These are phyloP conservation scores for Conus canariensis DNA, from an alignment of 2,888 invertebrate genomes.

Conservation along the genomic window DNA sequence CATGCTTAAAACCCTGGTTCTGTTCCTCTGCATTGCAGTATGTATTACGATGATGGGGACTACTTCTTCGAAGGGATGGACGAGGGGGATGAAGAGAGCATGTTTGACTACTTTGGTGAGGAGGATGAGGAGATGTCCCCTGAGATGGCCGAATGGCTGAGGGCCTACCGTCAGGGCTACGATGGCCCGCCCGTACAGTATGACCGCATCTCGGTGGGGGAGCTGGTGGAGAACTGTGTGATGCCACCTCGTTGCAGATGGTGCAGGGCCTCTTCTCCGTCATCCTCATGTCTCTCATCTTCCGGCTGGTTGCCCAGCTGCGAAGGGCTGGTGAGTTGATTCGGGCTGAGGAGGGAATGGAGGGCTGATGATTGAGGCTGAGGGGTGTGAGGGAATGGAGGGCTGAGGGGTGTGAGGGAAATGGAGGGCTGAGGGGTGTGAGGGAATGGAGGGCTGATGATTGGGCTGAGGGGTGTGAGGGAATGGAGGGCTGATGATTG, in stretches of 20 bases:
- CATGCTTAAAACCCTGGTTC: too few relatives aligned
- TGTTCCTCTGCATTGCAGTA: too few relatives aligned
- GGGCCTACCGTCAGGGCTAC: constrained; percentile 49
- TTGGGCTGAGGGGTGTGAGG: too few relatives aligned
- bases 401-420: too few relatives aligned
- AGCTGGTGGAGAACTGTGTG: constrained; percentile 69
- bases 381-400: too few relatives aligned
- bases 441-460: too few relatives aligned
- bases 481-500: too few relatives aligned
- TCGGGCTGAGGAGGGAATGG: background rate
- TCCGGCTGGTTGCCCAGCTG: constrained; percentile 64
- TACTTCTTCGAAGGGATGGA: constrained; percentile 46
- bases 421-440: too few relatives aligned
- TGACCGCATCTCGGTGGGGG: constrained; percentile 58
- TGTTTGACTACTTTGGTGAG: constrained; percentile 46
- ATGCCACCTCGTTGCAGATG: constrained; percentile 72
- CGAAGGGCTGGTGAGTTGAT: constrained; percentile 60
- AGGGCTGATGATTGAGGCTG: background rate
- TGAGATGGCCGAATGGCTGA: constrained; percentile 53
- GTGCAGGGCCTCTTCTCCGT: constrained; percentile 68
- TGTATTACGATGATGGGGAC: constrained; percentile 33
- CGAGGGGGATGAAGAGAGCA: constrained; percentile 39
- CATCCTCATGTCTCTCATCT: constrained; percentile 70
- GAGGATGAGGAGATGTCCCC: constrained; percentile 52
- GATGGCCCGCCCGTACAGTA: constrained; percentile 52